Conservation (phyloP, 1,140 invertebrate species). For the Sarcophaga bullata region DNA sequence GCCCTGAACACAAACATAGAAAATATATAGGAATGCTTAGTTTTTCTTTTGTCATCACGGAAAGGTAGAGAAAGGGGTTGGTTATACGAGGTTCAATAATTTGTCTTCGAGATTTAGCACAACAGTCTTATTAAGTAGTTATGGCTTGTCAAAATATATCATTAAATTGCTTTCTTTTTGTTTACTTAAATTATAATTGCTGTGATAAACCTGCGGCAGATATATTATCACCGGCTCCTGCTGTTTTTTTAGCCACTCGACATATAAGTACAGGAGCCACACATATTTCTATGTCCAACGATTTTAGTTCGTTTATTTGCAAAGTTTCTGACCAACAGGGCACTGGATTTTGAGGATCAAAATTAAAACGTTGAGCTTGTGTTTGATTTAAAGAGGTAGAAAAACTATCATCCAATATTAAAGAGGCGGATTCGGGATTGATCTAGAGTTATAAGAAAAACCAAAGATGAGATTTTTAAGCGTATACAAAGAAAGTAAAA, state of each 20-base stretch:
- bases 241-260: slow-evolving; percentile 83
- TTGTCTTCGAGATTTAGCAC: neutral
- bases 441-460: slow-evolving; percentile 67
- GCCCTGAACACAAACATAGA: neutral
- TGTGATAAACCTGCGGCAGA: slow-evolving; percentile 84
- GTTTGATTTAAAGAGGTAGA: slow-evolving; percentile 70
- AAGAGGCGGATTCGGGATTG: slow-evolving; percentile 74
- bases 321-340: slow-evolving; percentile 83
- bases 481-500: neutral
- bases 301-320: slow-evolving; percentile 55
- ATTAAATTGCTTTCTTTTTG: neutral
- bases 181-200: slow-evolving; percentile 69
- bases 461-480: slow-evolving; percentile 24
- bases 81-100: neutral
- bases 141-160: slow-evolving; percentile 22
- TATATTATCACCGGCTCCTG: slow-evolving; percentile 89
- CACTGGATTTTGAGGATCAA: slow-evolving; percentile 79
- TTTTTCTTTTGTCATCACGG: neutral
- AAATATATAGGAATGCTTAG: neutral
- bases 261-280: slow-evolving; percentile 88
- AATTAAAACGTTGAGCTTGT: slow-evolving; percentile 69
- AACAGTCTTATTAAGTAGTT: slow-evolving; percentile 34
- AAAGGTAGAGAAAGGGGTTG: neutral
- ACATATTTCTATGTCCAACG: slow-evolving; percentile 75
- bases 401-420: slow-evolving; percentile 89